These are phyloP conservation scores for Hypsopygia costalis DNA, from an alignment of 2,888 invertebrate genomes.

Conservation along the genomic window DNA sequence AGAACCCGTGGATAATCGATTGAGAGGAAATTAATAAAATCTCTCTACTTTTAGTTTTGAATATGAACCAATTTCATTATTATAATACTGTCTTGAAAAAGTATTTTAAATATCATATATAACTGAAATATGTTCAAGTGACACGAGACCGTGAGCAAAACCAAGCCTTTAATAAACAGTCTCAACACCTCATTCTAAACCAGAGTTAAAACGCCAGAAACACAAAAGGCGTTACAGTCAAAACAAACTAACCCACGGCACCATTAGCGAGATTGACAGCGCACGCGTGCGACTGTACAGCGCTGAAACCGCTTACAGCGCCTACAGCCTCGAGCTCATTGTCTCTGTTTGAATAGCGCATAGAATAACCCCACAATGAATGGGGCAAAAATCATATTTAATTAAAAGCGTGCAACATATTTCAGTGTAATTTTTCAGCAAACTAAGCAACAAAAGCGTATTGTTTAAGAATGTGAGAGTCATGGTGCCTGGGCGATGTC, in stretches of 20 bases:
- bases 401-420: conserved; percentile 8
- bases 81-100: too few relatives aligned
- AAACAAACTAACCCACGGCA: not conserved
- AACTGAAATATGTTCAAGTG: too few relatives aligned
- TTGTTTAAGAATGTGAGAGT: conserved; percentile 10
- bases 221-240: not conserved
- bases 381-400: conserved; percentile 3
- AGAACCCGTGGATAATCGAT: too few relatives aligned
- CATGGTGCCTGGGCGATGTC: not conserved
- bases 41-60: too few relatives aligned
- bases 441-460: conserved; percentile 8
- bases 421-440: conserved; percentile 9
- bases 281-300: not conserved
- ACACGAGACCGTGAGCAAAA: too few relatives aligned
- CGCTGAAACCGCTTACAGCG: not conserved
- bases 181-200: not conserved
- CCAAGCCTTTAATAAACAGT: too few relatives aligned
- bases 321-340: not conserved
- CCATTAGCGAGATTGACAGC: not conserved
- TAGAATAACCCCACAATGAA: not conserved
- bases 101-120: too few relatives aligned
- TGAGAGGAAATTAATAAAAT: too few relatives aligned
- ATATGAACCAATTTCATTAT: too few relatives aligned
- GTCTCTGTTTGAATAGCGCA: not conserved
- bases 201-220: not conserved